Evolutionary conservation across 2,113 vertebrate genomes (phyloP).

Genomic region (Ceuthmochares aereus): DNA sequence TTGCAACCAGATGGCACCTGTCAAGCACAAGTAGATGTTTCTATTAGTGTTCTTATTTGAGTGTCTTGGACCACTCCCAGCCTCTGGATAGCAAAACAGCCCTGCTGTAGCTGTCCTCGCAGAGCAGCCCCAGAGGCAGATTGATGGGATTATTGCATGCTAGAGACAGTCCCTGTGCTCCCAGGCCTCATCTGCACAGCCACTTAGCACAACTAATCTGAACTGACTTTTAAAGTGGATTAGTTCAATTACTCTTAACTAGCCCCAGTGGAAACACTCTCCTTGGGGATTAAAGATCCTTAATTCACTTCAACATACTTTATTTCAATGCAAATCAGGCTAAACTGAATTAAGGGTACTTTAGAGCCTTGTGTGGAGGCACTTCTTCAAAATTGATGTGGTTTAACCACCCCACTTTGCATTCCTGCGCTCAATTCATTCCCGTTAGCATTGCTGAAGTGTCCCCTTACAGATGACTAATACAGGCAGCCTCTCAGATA

Average conservation of each 20-base stretch:
- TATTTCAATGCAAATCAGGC: slow-evolving; percentile 32
- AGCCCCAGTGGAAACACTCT: slow-evolving; percentile 9
- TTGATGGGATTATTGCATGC: slow-evolving; percentile 37
- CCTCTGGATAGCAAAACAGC: not conserved
- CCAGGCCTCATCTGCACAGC: slow-evolving; percentile 35
- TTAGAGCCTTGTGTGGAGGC: not conserved
- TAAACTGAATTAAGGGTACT: slow-evolving; percentile 51
- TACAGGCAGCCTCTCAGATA: not conserved
- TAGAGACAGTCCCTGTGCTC: slow-evolving; percentile 40
- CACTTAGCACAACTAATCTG: slow-evolving; percentile 50
- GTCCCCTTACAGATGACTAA: slow-evolving; percentile 8
- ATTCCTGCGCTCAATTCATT: not conserved
- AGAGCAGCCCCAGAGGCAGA: not conserved
- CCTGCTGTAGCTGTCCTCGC: slow-evolving; percentile 10
- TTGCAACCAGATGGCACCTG: slow-evolving; percentile 65
- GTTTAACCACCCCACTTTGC: not conserved
- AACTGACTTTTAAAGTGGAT: slow-evolving; percentile 69
- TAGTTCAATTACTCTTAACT: slow-evolving; percentile 69
- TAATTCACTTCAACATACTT: slow-evolving; percentile 38
- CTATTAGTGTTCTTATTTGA: slow-evolving; percentile 26
- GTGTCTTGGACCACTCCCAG: slow-evolving; percentile 56
- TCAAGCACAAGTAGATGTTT: slow-evolving; percentile 49
- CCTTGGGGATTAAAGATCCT: slow-evolving; percentile 31
- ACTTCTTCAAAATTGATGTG: not conserved
- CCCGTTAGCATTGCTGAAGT: not conserved